Evolutionary conservation across 1,140 invertebrate genomes (phyloP), one percentile per base, ranked within the genome.

Genomic region (Plectrocnemia conspersa): DNA sequence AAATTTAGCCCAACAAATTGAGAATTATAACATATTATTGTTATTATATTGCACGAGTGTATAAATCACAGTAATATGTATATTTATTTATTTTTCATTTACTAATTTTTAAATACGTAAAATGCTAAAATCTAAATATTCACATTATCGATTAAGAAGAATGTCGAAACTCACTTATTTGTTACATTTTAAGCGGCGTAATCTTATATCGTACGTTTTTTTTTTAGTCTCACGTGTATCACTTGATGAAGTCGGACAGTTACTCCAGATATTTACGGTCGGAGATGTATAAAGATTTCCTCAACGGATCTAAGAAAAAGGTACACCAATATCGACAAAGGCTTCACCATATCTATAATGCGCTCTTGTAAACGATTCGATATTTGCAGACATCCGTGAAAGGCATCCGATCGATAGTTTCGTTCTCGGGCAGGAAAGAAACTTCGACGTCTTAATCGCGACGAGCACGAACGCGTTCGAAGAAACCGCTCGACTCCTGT

Each of bases 161-260:
- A n/a, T n/a, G n/a, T n/a, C 27, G 6, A 55, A 24, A 19, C 21
- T 41, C n/a, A 18, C 11, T 55, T 25, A 16, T 27, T 32, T 53
- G 9, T 46, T 19, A 45, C n/a, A 52, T 27, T 48, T 35, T 55
- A n/a, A n/a, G n/a, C n/a, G n/a, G 22, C 15, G 11, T 13, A 50
- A 16, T 57, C 49, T 65, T 23, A 66, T 63, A 23, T 60, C 65
- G 64, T n/a, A n/a, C n/a, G n/a, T n/a, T 72, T 76, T 27, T 38
- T 32, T 57, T 54, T 33, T 76, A 96, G 89, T 92, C 95, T 6
- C 97, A 99, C 74, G 94, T 99, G 22, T 99, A 98, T 75, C 94
- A 98, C 68, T 77, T 99, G 53, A 99, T 99, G 97, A 98, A 98
- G 69, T 96, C 91, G 64, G 97, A 99, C 73, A 96, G 91, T 64